A percentile compares a stretch with the other conserved stretches of the same genome.
These are phyloP conservation scores for Stylophora pistillata DNA, from an alignment of 64 coral and sea anemone genomes.

Conservation along the genomic window DNA sequence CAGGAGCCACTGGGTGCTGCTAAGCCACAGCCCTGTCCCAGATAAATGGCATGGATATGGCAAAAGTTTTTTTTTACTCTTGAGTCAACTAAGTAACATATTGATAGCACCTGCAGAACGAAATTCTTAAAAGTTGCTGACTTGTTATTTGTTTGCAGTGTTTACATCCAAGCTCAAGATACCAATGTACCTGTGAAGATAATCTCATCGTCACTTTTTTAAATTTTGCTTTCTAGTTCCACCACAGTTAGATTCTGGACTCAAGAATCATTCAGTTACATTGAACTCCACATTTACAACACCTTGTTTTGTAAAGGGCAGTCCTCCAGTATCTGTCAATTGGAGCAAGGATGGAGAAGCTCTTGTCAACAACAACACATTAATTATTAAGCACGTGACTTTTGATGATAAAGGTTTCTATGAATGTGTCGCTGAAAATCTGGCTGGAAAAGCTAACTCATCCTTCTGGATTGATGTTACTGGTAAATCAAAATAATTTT, in stretches of 20 bases:
- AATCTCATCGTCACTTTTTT: neutral
- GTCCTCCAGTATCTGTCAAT: neutral
- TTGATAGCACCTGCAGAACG: no score
- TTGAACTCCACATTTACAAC: neutral
- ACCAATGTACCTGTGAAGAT: no score
- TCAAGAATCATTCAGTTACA: neutral
- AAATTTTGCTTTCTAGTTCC: neutral
- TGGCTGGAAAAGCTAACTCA: neutral
- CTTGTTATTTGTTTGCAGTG: no score
- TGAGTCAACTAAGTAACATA: no score
- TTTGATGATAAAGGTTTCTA: neutral
- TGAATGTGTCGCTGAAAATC: neutral
- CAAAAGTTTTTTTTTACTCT: no score
- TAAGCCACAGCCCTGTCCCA: no score
- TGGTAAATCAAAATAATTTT: neutral
- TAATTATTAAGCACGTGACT: neutral
- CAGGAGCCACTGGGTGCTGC: no score
- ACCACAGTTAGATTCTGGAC: neutral
- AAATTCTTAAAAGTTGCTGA: no score
- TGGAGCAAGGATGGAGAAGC: neutral
- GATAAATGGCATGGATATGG: no score
- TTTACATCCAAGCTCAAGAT: no score
- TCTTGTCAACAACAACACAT: neutral
- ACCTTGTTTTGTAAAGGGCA: neutral
- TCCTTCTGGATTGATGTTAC: constrained; percentile 3